Evolutionary conservation across 2,888 invertebrate species (phyloP).

Genomic region (Unio delphinus): DNA sequence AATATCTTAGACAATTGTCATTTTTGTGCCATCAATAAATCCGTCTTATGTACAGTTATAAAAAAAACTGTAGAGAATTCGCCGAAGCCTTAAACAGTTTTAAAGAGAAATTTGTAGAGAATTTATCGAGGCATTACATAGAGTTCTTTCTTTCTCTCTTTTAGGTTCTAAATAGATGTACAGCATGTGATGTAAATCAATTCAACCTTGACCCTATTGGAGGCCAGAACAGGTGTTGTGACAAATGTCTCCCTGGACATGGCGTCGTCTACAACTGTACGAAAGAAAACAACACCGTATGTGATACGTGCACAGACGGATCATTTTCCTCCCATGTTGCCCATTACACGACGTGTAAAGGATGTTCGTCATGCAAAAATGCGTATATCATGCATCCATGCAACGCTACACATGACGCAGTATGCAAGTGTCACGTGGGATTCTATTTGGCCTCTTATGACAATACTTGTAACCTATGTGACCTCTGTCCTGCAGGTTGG

Average conservation of each 20-base stretch:
- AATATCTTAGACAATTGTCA: too few species aligned
- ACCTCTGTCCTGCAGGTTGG: constrained; percentile 56
- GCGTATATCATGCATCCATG: constrained; percentile 48
- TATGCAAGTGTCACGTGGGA: constrained; percentile 61
- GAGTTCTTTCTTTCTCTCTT: neutral
- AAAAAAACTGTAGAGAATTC: too few species aligned
- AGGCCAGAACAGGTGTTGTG: constrained; percentile 49
- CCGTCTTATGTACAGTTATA: too few species aligned
- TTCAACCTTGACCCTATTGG: constrained; percentile 17
- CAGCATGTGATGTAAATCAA: constrained; percentile 19
- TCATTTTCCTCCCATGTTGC: constrained; percentile 50
- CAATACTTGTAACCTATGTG: constrained; percentile 54
- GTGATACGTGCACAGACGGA: constrained; percentile 53
- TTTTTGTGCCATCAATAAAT: too few species aligned
- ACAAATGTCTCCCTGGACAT: constrained; percentile 49
- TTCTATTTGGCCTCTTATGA: constrained; percentile 48
- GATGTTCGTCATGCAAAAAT: constrained; percentile 55
- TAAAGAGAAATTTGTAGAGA: too few species aligned
- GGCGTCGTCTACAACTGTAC: constrained; percentile 52
- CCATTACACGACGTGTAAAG: constrained; percentile 41
- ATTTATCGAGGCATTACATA: neutral
- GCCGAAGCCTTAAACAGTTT: too few species aligned
- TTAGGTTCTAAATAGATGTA: constrained; percentile 7
- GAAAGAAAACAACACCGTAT: constrained; percentile 47
- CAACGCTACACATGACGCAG: constrained; percentile 62